Percentiles rank a stretch among this genome's conserved stretches.
Evolutionary conservation across 2,797 vertebrate species (phyloP).

Genomic region (Falco concolor): DNA sequence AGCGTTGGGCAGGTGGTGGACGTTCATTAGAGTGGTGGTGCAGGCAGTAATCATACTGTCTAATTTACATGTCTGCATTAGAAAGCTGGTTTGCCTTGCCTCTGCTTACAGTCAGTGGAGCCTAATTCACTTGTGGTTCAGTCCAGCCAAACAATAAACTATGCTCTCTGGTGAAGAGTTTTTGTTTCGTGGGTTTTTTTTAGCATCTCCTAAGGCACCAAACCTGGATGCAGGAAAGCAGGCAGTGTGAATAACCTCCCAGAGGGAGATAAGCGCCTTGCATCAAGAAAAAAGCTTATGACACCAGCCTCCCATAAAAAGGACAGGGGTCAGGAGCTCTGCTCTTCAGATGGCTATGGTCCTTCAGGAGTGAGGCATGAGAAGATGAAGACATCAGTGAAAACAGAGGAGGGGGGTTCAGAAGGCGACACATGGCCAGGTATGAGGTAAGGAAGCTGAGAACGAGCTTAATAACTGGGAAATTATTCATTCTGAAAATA

Average conservation of each 20-base stretch:
- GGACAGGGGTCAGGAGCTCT: not conserved
- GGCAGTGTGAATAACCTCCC: not conserved
- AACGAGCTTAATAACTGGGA: not conserved
- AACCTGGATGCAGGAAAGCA: not conserved
- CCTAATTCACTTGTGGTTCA: accelerated
- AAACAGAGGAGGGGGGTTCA: not conserved
- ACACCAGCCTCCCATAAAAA: not conserved
- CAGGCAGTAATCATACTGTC: not conserved
- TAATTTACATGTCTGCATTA: not conserved
- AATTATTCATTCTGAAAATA: not conserved
- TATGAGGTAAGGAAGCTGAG: not conserved
- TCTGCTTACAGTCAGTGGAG: not conserved
- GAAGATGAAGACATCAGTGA: not conserved
- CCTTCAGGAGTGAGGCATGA: not conserved
- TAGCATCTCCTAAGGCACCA: not conserved
- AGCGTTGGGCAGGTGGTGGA: not conserved
- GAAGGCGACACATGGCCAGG: accelerated
- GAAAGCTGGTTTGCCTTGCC: not conserved
- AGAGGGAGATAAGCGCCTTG: accelerated
- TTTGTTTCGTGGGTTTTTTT: not conserved
- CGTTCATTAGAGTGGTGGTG: not conserved
- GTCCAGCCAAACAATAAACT: not conserved
- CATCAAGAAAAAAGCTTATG: not conserved
- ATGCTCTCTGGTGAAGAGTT: not conserved
- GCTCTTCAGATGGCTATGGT: not conserved